A percentile compares a stretch with the other conserved stretches of the same genome.
These are phyloP conservation scores for Chloropsis hardwickii DNA, from an alignment of 2,113 vertebrate species.

Conservation along the genomic window DNA sequence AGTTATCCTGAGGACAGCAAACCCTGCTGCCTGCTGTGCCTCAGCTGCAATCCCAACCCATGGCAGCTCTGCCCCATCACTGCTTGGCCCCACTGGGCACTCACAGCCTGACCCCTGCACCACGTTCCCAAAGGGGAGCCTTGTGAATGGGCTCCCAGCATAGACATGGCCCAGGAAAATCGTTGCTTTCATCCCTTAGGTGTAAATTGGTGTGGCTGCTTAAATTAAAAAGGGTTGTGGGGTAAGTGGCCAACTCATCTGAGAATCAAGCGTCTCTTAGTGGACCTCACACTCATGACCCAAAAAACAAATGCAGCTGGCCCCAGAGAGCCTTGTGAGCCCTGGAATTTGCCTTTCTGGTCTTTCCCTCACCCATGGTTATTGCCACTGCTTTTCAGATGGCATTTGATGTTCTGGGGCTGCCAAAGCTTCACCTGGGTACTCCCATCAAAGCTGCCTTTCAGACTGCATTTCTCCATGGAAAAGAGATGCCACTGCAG, in stretches of 20 bases:
- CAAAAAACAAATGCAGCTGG: neutral
- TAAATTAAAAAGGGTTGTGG: neutral
- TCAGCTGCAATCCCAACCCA: neutral
- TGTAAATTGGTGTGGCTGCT: neutral
- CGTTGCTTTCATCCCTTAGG: neutral
- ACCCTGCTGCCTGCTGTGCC: neutral
- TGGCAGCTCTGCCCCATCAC: neutral
- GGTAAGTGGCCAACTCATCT: neutral
- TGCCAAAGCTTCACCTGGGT: neutral
- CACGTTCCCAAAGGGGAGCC: rapidly evolving
- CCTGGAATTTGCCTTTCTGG: neutral
- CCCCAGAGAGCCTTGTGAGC: neutral
- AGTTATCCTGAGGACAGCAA: neutral
- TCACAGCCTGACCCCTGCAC: neutral
- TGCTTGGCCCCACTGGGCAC: neutral
- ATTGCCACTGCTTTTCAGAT: neutral
- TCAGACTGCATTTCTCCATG: neutral
- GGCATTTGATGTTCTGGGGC: neutral
- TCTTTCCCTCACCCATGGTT: neutral
- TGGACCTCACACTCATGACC: neutral
- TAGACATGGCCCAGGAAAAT: neutral
- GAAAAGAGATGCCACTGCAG: neutral
- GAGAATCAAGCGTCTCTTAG: neutral
- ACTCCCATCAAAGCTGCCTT: neutral
- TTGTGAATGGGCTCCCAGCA: neutral